Evolutionary conservation across 1,140 invertebrate genomes (phyloP), one percentile per base, ranked within the genome.

Genomic region (Bemisia tabaci): DNA sequence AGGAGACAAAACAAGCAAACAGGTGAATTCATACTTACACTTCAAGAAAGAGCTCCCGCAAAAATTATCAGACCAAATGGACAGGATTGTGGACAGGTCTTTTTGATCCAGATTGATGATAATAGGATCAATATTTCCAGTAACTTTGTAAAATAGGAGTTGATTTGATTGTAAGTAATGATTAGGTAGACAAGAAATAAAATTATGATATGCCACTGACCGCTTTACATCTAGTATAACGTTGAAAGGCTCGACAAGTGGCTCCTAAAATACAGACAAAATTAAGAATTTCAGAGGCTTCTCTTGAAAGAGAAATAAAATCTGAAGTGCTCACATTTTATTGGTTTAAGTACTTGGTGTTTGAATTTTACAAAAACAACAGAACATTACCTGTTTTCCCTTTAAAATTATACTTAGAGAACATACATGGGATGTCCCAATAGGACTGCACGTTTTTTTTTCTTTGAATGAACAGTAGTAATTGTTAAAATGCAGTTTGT

Each of bases 161-260:
- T 73, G 72, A 74, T 27, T 64, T 27, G 65, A 23, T 62, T 71
- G 70, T 1, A 71, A 24, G 59, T 72, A 71, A 21, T 65, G 26
- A 21, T 67, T 60, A 23, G 65, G 62, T 25, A 70, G 26, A 33
- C 60, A 63, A 26, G 62, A 67, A 2, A 71, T 60, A 12, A 69
- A 68, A 61, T 65, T 67, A 67, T 76, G 77, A 71, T 77, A 81
- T 69, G 75, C 78, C 26, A 74, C 85, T 73, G 83, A 79, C 67
- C 88, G 78, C 73, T 90, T 91, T 22, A 91, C 76, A 69, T 90
- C 88, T 59, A 90, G 82, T 62, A 87, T 82, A 22, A 91, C 74
- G 67, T 82, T 84, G 12, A 90, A 77, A 1, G 88, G 88, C 71
- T 92, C 89, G 12, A 92, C 73, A 62, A 92, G 85, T 17, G 87